Base-by-base conservation (phyloP, 35 echinoderm and acorn worm species). In the Diadema setosum region DNA sequence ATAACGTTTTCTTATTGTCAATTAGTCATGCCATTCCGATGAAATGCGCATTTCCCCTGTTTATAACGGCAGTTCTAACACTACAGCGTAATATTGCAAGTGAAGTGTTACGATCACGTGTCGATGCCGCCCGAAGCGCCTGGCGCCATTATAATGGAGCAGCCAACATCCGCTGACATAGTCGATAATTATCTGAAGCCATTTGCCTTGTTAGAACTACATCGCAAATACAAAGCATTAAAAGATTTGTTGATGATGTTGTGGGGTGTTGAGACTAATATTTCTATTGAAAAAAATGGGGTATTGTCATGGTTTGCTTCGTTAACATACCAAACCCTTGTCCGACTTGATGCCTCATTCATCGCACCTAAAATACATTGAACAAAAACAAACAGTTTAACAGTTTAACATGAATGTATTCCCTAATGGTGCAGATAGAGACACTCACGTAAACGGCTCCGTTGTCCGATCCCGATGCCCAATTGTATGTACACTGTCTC, bases 401-500 rank as follows among this genome's bases (percentile, higher is more conserved):
- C 14, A 16, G 21, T 55, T 16, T 16, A 55, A 16, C 49, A 21
- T 2, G 14, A 12, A 1, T 55, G 49, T 16, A 55, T 55, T 55
- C 14, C 14, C 14, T 21, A 55, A 12, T 16, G 49, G 49, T 21
- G 21, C 14, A 16, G 14, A 16, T 55, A 1, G 0, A 67, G 20
- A 5, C 34, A 90, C 82, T 90, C 85, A 94, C 92, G 39, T 94
- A 94, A 33, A 94, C 46, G 41, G 58, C 46, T 5, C 92, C 92
- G 40, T 46, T 86, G 73, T 94, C 82, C 36, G 29, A 36, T 3
- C 46, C 81, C 15, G 84, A 41, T 34, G 45, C 44, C 34, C 58
- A 78, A 4, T 90, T 57, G 81, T 81, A 94, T 5, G 82, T 75
- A 41, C 92, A 94, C 67, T 94, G 86, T 82, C 87, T 69, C 92